Evolutionary conservation across 2,797 vertebrate genomes (phyloP), one percentile per base, ranked within the genome.

Genomic region (Fratercula arctica): DNA sequence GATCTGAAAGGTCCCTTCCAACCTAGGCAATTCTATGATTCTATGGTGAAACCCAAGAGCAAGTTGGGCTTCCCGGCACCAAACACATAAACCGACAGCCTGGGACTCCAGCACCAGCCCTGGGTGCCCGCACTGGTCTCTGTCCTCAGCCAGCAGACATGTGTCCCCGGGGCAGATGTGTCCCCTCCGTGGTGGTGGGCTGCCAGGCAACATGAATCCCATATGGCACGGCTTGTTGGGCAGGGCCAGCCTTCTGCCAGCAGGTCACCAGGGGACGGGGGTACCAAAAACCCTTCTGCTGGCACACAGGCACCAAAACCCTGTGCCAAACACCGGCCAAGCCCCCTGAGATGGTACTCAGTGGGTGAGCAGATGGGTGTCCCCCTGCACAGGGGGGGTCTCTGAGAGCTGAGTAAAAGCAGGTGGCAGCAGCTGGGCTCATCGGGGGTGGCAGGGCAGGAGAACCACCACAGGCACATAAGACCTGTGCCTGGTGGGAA

Each of bases 181-280:
- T 31, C 61, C 39, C 61, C 28, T 35, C 45, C 46, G 26, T 1
- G 0, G 29, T 15, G 35, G 29, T 26, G 54, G 87, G 39, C 31
- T 39, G 25, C 23, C 6, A 25, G 45, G 17, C 29, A 80, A 45
- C 3, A 4, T 3, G 64, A 66, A 73, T 69, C 25, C 54, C 66
- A 3, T 4, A 9, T 0, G 1, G 20, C 46, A 59, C 4, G 0
- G 60, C 60, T 50, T 25, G 9, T 19, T 68, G 0, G 0, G 24
- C 56, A 0, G 1, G 14, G 18, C 21, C 54, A 33, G 35, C 50
- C 16, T 31, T 29, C 1, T 1, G 59, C 39, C 70, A 50, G 61
- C 41, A 25, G 31, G 31, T 33, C 26, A 35, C 35, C 31, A 64
- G 33, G 64, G 61, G 4, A 33, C 0, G 0, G 31, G 18, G 5